A percentile compares a stretch with the other conserved stretches of the same genome.
These are phyloP conservation scores for Diadromus collaris DNA, from an alignment of 2,888 invertebrate genomes.

Conservation along the genomic window DNA sequence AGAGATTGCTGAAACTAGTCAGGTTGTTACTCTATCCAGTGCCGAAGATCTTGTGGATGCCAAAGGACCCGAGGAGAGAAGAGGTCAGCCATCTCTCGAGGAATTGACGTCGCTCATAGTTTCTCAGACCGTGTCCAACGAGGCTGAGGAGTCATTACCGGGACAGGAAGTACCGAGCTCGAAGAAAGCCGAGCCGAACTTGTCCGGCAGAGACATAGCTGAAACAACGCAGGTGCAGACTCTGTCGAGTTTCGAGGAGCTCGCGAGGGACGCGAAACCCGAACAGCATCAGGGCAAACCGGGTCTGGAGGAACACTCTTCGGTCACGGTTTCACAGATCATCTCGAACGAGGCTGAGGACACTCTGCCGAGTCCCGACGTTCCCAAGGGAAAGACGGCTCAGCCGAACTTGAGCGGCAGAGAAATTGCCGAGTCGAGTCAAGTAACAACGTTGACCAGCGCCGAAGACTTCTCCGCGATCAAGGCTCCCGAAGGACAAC, in stretches of 20 bases:
- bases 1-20: conserved; percentile 78
- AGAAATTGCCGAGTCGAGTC: conserved; percentile 72
- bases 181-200: conserved; percentile 63
- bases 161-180: conserved; percentile 68
- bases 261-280: conserved; percentile 45
- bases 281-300: conserved; percentile 61
- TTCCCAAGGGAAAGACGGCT: conserved; percentile 76
- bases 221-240: conserved; percentile 70
- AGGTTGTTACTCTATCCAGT: conserved; percentile 72
- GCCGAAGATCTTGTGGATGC: conserved; percentile 69
- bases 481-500: conserved; percentile 60
- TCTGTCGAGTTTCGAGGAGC: conserved; percentile 60
- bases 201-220: conserved; percentile 75
- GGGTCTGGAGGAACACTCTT: conserved; percentile 66
- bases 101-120: conserved; percentile 68
- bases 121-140: conserved; percentile 68
- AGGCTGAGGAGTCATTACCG: conserved; percentile 65
- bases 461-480: conserved; percentile 62
- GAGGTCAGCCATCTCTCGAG: conserved; percentile 70
- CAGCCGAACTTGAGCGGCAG: conserved; percentile 72
- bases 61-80: conserved; percentile 68
- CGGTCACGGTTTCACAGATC: conserved; percentile 66
- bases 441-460: conserved; percentile 70
- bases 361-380: conserved; percentile 57
- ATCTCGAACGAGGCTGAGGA: conserved; percentile 64